Evolutionary conservation across 2,797 vertebrate species (phyloP).

Genomic region (Erethizon dorsatum): DNA sequence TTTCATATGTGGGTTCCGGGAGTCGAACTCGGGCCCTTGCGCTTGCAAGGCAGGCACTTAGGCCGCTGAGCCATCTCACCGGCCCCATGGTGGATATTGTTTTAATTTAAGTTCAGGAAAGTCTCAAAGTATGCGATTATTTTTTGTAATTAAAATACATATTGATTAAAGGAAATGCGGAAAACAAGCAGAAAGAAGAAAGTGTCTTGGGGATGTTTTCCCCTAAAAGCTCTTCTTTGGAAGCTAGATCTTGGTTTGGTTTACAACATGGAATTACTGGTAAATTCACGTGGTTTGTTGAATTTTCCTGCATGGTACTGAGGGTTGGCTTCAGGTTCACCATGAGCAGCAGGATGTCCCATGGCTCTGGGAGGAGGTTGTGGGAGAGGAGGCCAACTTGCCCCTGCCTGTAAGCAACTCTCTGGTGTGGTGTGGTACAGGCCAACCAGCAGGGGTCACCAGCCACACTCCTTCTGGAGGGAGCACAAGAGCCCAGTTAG

Average conservation of each 20-base stretch:
- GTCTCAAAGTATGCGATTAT: background rate
- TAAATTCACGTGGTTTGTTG: accelerated
- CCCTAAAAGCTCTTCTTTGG: background rate
- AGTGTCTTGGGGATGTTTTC: background rate
- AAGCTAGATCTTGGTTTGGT: background rate
- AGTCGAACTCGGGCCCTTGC: too few species aligned
- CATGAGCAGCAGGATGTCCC: background rate
- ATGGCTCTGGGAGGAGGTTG: background rate
- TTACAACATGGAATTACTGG: background rate
- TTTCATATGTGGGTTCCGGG: too few species aligned
- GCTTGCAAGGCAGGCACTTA: too few species aligned
- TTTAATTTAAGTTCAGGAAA: background rate
- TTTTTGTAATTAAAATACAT: background rate
- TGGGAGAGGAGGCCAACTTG: background rate
- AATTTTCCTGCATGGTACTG: background rate
- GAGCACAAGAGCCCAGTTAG: background rate
- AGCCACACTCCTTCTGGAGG: slow-evolving; percentile 63
- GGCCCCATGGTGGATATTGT: too few species aligned
- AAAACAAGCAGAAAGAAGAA: background rate
- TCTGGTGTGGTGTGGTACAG: slow-evolving; percentile 36
- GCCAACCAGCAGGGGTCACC: slow-evolving; percentile 86
- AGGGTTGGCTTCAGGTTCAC: background rate
- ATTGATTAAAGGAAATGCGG: background rate
- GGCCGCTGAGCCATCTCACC: too few species aligned
- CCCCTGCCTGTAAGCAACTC: background rate